A percentile compares a stretch with the other conserved stretches of the same genome.
These are phyloP conservation scores for Bujurquina vittata DNA, from an alignment of 2,113 vertebrate species.

Conservation along the genomic window DNA sequence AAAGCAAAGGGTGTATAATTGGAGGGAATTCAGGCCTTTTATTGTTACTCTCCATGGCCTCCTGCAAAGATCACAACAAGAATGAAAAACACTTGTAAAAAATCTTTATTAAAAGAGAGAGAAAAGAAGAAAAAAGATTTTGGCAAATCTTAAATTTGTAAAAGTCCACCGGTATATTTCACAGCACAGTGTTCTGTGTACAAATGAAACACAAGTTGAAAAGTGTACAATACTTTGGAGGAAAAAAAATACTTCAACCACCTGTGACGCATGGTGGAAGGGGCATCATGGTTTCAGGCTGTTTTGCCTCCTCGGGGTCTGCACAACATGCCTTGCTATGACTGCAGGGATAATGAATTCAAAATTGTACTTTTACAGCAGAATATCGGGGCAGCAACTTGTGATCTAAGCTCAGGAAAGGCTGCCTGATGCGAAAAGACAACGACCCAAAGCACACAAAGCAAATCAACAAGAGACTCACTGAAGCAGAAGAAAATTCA, in stretches of 20 bases:
- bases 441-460: neutral
- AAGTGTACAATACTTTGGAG: neutral
- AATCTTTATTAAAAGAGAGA: neutral
- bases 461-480: neutral
- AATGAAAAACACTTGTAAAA: neutral
- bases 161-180: neutral
- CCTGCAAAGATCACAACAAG: neutral
- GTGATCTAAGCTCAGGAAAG: neutral
- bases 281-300: neutral
- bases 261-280: neutral
- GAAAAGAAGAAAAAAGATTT: too few species aligned
- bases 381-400: neutral
- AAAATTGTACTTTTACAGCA: neutral
- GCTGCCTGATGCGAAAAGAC: too few species aligned
- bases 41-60: neutral
- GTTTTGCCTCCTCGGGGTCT: neutral
- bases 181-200: neutral
- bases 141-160: neutral
- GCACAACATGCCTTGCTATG: neutral
- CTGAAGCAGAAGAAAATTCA: neutral
- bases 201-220: neutral
- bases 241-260: neutral
- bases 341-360: neutral
- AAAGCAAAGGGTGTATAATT: neutral
- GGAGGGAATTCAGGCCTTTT: neutral